Conservation (phyloP, 1,140 invertebrate genomes). For the Drosophila nebulosa region DNA sequence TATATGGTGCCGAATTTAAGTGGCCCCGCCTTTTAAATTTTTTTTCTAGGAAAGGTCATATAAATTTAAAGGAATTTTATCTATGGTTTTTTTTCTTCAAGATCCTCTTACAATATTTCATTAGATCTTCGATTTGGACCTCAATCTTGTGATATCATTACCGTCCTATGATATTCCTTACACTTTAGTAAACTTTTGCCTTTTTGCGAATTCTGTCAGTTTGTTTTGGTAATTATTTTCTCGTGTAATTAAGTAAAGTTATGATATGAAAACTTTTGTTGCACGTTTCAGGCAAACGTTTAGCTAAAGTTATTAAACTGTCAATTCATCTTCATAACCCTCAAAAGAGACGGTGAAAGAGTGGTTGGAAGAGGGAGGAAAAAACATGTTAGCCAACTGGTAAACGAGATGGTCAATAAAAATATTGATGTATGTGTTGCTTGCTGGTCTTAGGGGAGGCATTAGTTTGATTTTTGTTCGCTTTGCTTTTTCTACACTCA, state of each 20-base stretch:
- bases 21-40: too few species aligned
- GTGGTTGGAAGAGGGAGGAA: neutral
- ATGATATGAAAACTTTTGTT: conserved; percentile 22
- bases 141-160: too few species aligned
- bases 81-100: too few species aligned
- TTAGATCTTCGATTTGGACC: too few species aligned
- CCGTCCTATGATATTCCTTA: neutral
- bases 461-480: neutral
- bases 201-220: conserved; percentile 1
- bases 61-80: too few species aligned
- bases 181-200: neutral
- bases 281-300: conserved; percentile 27
- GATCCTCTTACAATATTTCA: too few species aligned
- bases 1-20: too few species aligned
- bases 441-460: neutral
- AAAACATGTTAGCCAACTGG: neutral
- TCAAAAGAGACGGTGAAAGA: neutral
- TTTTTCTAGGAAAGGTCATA: too few species aligned
- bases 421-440: neutral
- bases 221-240: conserved; percentile 21
- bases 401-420: neutral
- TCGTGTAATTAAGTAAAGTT: conserved; percentile 36
- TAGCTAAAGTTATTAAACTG: conserved; percentile 19
- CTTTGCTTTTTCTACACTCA: conserved; percentile 46
- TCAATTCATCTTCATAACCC: conserved; percentile 29